Conservation (phyloP, 2,888 invertebrate genomes). For the Colletes collaris region DNA sequence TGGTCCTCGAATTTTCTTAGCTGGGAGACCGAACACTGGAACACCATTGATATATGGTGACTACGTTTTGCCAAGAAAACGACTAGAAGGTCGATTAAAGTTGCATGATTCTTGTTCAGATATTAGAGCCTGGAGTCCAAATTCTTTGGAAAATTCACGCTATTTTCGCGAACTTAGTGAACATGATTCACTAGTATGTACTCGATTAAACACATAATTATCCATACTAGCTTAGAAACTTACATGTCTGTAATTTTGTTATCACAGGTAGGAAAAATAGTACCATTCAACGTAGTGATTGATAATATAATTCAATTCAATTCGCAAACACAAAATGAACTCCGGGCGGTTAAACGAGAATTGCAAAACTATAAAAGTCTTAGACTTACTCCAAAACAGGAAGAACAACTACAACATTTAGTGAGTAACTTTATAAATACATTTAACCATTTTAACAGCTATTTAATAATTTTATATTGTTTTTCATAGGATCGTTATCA, state of each 20-base stretch:
- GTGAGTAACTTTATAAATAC: slow-evolving; percentile 57
- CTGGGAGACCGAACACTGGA: slow-evolving; percentile 58
- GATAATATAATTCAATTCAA: slow-evolving; percentile 74
- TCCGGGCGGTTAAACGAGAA: slow-evolving; percentile 66
- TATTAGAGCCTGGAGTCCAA: slow-evolving; percentile 85
- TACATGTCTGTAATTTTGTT: neutral
- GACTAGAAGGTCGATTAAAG: slow-evolving; percentile 85
- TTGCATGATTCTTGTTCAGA: slow-evolving; percentile 84
- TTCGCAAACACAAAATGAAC: slow-evolving; percentile 70
- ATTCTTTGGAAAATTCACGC: slow-evolving; percentile 76
- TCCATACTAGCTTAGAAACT: neutral
- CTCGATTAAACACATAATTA: neutral
- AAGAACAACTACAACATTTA: slow-evolving; percentile 61
- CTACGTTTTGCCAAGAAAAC: slow-evolving; percentile 78
- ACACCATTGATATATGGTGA: slow-evolving; percentile 69
- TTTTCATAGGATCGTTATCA: slow-evolving; percentile 31
- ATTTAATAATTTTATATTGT: slow-evolving; percentile 8
- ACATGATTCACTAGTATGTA: slow-evolving; percentile 69
- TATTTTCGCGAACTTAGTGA: slow-evolving; percentile 78
- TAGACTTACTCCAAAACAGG: slow-evolving; percentile 72
- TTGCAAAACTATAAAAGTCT: slow-evolving; percentile 73
- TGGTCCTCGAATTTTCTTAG: slow-evolving; percentile 67
- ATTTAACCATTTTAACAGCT: neutral
- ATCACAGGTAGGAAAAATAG: slow-evolving; percentile 67
- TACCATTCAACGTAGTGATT: slow-evolving; percentile 71